A percentile compares a stretch with the other conserved stretches of the same genome.
Conservation (phyloP, 2,888 invertebrate species). For the Cataglyphis rosenhaueri region DNA sequence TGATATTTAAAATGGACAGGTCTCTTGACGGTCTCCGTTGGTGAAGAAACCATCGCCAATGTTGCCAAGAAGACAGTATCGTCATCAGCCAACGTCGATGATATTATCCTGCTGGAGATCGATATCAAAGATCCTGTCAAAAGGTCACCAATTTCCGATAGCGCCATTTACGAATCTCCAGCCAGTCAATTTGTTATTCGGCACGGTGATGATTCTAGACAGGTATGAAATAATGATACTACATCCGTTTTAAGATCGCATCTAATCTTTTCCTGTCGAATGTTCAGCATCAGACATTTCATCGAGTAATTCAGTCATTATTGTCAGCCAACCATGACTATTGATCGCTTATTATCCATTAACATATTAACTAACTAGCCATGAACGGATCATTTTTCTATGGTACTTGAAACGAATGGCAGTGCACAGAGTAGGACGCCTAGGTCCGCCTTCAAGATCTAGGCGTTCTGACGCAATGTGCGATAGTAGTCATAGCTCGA, state of each 20-base stretch:
- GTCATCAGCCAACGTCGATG: conserved; percentile 74
- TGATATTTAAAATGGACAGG: conserved; percentile 68
- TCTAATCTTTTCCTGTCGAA: not conserved
- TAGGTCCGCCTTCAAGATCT: conserved; percentile 74
- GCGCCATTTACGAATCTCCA: conserved; percentile 79
- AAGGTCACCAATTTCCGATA: conserved; percentile 80
- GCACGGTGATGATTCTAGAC: conserved; percentile 81
- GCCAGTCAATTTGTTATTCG: conserved; percentile 82
- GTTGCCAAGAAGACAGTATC: conserved; percentile 72
- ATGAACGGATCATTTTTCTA: conserved; percentile 71
- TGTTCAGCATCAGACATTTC: conserved; percentile 47
- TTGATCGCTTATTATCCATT: conserved; percentile 80
- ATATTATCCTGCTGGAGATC: conserved; percentile 82
- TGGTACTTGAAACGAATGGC: conserved; percentile 47
- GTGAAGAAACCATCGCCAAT: conserved; percentile 75
- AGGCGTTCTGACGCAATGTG: conserved; percentile 74
- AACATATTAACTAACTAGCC: conserved; percentile 74
- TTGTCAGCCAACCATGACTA: conserved; percentile 80
- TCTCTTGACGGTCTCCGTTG: conserved; percentile 81
- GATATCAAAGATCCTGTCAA: conserved; percentile 83
- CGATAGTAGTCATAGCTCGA: conserved; percentile 57
- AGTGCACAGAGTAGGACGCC: conserved; percentile 47
- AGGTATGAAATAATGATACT: conserved; percentile 73
- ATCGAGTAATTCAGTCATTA: conserved; percentile 61
- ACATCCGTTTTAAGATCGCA: not conserved